Evolutionary conservation across 2,888 invertebrate species (phyloP), one percentile per base, ranked within the genome.

Genomic region (Thelaira solivaga): DNA sequence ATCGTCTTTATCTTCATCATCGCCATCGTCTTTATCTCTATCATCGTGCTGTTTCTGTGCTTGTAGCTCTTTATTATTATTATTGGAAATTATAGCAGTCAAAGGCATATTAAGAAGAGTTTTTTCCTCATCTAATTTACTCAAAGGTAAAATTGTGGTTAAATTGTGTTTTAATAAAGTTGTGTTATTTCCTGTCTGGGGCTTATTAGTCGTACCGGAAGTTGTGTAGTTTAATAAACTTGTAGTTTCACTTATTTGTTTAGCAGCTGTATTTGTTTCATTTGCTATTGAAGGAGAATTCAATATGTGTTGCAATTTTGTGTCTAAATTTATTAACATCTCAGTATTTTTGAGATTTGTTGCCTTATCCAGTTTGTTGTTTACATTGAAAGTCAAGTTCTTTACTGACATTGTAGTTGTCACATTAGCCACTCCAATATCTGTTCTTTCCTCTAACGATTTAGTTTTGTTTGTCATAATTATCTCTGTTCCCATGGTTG

Each of bases 1-100:
- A 6, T 82, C 80, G 6, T 81, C 79, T 2, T 77, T 80, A 5
- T 81, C 77, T n/a, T 81, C 82, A 3, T 51, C 62, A 5, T 41
- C 47, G 1, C 22, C 16, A 7, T 39, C 71, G 5, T n/a, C 45
- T 34, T 62, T 59, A 10, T 34, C 43, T 11, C 64, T 16, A 5
- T 18, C 51, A 8, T 24, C 65, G 47, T 74, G 41, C 29, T 62
- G 41, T 18, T 53, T 65, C 57, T n/a, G n/a, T n/a, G 2, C 5
- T 39, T 39, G 13, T 13, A 1, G n/a, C n/a, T 13, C 16, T 39
- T 8, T 5, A n/a, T 39, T 39, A 4, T 39, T 39, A 13, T 51
- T 53, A 24, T 41, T 39, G 8, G 67, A 5, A 3, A 20, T 20
- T 20, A 26, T 8, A 20, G 13, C 6, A 20, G 59, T 71, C 22